These are phyloP conservation scores for Echiichthys vipera DNA, from an alignment of 2,797 vertebrate species.

Conservation along the genomic window DNA sequence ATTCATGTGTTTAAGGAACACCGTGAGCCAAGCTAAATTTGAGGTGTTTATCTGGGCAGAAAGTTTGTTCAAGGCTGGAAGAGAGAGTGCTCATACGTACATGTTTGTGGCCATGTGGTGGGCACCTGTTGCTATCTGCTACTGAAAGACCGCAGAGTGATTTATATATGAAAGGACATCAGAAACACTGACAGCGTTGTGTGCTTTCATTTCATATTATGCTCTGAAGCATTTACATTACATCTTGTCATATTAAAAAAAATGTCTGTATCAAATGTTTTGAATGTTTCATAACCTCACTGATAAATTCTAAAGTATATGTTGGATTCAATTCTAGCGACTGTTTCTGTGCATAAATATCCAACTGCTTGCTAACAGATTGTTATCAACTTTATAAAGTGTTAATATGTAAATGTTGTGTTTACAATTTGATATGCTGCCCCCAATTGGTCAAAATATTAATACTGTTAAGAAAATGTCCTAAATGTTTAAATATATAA, in stretches of 20 bases:
- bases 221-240: conserved; percentile 3
- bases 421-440: background rate
- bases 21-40: conserved; percentile 50
- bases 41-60: conserved; percentile 63
- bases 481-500: background rate
- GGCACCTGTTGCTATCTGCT: conserved; percentile 42
- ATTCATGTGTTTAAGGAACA: conserved; percentile 27
- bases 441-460: background rate
- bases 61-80: conserved; percentile 40
- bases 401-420: background rate
- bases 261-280: background rate
- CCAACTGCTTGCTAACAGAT: background rate
- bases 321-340: background rate
- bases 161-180: conserved; percentile 8
- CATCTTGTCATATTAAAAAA: background rate
- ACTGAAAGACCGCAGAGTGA: background rate
- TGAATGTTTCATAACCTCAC: background rate
- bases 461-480: background rate
- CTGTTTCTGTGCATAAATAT: too few species aligned
- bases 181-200: conserved; percentile 5
- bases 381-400: background rate
- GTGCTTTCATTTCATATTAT: conserved; percentile 9
- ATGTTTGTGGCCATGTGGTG: conserved; percentile 41
- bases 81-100: conserved; percentile 31
- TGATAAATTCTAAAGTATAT: background rate